Evolutionary conservation across 2,797 vertebrate species (phyloP).

Genomic region (Pseudochirops corinnae): DNA sequence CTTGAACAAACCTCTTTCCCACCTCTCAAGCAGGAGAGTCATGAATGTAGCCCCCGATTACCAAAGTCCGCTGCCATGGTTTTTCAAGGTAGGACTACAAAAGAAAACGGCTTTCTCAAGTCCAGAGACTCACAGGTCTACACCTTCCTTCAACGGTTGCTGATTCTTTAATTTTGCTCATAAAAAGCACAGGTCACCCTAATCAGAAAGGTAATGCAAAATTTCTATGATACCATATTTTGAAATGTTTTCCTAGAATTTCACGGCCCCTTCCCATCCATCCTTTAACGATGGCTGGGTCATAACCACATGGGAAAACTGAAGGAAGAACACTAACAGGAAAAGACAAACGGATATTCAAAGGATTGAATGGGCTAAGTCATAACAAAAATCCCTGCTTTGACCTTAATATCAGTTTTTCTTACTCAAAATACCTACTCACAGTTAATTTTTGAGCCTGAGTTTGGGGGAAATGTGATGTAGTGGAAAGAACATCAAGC

Average conservation of each 20-base stretch:
- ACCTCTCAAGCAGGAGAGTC: no score
- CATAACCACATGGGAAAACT: background rate
- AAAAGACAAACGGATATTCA: no score
- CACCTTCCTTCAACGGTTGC: background rate
- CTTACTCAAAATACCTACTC: background rate
- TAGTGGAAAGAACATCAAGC: no score
- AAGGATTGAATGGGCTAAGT: background rate
- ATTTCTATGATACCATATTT: background rate
- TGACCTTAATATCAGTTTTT: background rate
- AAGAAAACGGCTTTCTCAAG: background rate
- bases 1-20: background rate
- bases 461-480: background rate
- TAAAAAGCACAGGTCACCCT: background rate
- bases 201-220: background rate
- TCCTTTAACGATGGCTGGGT: background rate
- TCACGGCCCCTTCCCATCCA: no score
- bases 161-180: background rate
- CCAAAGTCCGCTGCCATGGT: background rate
- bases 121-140: background rate
- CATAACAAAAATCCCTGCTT: background rate
- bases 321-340: background rate
- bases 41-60: background rate
- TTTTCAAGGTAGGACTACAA: background rate
- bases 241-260: background rate
- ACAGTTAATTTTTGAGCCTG: background rate